A percentile compares a stretch with the other conserved stretches of the same genome.
phyloP scores from a whole-genome alignment of 2,888 invertebrate genomes.

The Corbicula japonica region DNA sequence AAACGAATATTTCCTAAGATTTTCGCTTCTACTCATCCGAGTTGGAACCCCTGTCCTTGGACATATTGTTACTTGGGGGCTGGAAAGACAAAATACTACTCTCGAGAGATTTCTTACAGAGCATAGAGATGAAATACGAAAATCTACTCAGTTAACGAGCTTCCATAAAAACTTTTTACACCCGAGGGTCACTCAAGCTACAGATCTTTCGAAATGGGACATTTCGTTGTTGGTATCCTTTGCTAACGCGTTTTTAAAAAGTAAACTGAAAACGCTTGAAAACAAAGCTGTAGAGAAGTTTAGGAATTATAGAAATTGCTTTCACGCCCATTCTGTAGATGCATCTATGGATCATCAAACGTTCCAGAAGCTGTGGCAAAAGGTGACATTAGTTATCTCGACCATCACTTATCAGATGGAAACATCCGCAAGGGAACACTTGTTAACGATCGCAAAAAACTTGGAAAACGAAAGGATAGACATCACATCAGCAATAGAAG shows the following conservation, averaged over 20 bases:
- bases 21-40: background rate
- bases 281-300: background rate
- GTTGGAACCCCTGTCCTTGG: background rate
- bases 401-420: background rate
- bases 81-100: background rate
- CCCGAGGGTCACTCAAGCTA: background rate
- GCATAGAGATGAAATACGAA: background rate
- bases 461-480: background rate
- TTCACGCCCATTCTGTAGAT: background rate
- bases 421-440: background rate
- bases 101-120: background rate
- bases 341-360: background rate
- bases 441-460: background rate
- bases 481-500: background rate
- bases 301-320: background rate
- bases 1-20: background rate
- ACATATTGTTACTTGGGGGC: background rate
- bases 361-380: background rate
- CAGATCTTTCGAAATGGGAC: conserved; percentile 4
- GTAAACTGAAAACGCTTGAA: background rate
- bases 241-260: background rate
- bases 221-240: too few relatives aligned
- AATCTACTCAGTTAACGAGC: background rate
- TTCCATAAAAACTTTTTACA: background rate
- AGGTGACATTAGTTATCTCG: background rate